A percentile compares a stretch with the other conserved stretches of the same genome.
Evolutionary conservation across 2,888 invertebrate genomes (phyloP).

Genomic region (Perdita meconis): DNA sequence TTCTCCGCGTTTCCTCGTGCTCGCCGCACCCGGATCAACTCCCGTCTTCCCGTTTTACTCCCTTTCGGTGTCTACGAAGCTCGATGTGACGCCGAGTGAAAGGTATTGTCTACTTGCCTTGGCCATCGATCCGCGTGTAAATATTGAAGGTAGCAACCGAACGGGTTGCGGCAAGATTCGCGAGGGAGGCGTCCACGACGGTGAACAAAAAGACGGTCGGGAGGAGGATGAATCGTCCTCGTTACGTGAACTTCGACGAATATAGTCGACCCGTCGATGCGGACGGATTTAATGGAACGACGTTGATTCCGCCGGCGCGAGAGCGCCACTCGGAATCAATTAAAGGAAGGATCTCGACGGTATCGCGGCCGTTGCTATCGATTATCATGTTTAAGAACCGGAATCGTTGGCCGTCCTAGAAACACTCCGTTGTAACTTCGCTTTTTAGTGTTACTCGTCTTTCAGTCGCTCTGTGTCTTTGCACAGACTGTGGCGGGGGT

Average conservation of each 20-base stretch:
- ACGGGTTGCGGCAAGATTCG: constrained; percentile 27
- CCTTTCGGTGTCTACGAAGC: constrained; percentile 24
- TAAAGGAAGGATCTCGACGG: constrained; percentile 66
- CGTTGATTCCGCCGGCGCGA: constrained; percentile 36
- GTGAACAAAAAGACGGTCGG: constrained; percentile 31
- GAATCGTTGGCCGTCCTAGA: constrained; percentile 30
- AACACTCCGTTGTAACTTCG: constrained; percentile 28
- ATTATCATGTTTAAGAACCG: constrained; percentile 51
- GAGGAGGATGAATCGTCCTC: constrained; percentile 42
- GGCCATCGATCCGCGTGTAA: constrained; percentile 42
- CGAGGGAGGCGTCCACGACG: constrained; percentile 23
- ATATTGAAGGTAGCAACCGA: constrained; percentile 54
- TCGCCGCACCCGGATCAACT: background rate
- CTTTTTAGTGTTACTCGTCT: background rate
- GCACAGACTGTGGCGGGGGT: background rate
- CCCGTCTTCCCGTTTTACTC: background rate
- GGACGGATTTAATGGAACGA: constrained; percentile 68
- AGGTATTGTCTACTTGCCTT: constrained; percentile 50
- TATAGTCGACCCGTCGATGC: constrained; percentile 61
- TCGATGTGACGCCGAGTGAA: constrained; percentile 34
- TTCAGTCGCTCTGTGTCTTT: background rate
- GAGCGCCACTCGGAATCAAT: constrained; percentile 65
- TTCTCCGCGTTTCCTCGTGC: background rate
- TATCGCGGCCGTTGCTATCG: constrained; percentile 45
- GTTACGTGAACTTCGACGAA: constrained; percentile 43